Evolutionary conservation across 2,888 invertebrate species (phyloP).

Genomic region (Spicauda simplicius): DNA sequence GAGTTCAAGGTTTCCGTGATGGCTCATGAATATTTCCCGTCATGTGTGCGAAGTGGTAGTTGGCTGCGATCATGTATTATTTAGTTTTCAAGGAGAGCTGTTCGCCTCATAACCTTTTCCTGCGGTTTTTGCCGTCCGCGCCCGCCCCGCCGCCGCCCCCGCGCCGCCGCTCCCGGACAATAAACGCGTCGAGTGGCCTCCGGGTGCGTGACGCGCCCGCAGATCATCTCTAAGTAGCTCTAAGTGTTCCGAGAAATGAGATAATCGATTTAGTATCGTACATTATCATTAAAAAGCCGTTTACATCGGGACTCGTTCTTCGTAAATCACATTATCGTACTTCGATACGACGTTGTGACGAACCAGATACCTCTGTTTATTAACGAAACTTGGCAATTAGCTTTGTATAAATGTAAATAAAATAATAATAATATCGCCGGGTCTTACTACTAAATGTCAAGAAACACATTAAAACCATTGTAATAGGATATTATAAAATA

Average conservation of each 20-base stretch:
- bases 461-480: no score
- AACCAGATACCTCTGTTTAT: neutral
- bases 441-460: no score
- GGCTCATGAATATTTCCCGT: conserved; percentile 8
- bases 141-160: neutral
- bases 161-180: neutral
- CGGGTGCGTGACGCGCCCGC: neutral
- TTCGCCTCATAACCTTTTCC: conserved; percentile 3
- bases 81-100: neutral
- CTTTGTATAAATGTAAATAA: no score
- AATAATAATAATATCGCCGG: no score
- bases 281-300: neutral
- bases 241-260: conserved; percentile 3
- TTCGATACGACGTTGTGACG: neutral
- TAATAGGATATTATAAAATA: no score
- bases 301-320: neutral
- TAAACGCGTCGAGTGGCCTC: neutral
- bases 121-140: neutral
- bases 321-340: neutral
- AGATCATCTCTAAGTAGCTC: neutral
- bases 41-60: conserved; percentile 3
- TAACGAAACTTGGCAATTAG: no score
- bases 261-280: conserved; percentile 1
- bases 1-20: neutral
- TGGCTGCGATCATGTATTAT: conserved; percentile 8